A percentile compares a stretch with the other conserved stretches of the same genome.
Evolutionary conservation across 1,140 invertebrate species (phyloP).

Genomic region (Eupristina koningsbergeri): DNA sequence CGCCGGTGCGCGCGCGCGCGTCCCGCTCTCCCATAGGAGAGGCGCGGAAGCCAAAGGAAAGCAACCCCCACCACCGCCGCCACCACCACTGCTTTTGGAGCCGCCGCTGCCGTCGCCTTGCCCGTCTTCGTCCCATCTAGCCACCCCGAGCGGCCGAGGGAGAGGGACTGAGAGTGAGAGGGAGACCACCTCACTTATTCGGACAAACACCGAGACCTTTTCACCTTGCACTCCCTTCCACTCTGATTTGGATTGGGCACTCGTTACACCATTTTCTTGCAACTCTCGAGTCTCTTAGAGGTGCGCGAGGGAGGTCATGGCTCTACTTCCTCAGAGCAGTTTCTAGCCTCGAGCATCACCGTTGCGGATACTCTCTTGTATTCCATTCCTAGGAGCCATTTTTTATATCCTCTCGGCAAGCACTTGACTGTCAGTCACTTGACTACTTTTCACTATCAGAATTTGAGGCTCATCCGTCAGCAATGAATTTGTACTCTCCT

Average conservation of each 20-base stretch:
- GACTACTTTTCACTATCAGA: too few relatives aligned
- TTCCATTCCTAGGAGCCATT: too few relatives aligned
- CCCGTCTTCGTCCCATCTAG: not conserved
- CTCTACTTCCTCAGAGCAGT: too few relatives aligned
- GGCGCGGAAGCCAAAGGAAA: conserved; percentile 17
- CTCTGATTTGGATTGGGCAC: too few relatives aligned
- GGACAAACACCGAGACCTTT: conserved; percentile 15
- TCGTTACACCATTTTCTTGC: not conserved
- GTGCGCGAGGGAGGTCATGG: too few relatives aligned
- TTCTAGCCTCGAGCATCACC: too few relatives aligned
- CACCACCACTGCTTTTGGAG: conserved; percentile 13
- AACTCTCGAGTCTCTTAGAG: not conserved
- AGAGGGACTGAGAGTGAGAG: too few relatives aligned
- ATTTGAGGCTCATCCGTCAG: too few relatives aligned
- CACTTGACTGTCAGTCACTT: too few relatives aligned
- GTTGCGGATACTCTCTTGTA: too few relatives aligned
- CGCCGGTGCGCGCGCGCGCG: not conserved
- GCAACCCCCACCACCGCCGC: conserved; percentile 38
- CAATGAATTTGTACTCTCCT: too few relatives aligned
- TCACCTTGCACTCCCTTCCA: not conserved
- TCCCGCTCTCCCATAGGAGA: not conserved
- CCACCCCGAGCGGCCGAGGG: not conserved
- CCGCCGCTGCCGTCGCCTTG: not conserved
- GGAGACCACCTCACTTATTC: conserved; percentile 26
- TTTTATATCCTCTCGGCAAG: too few relatives aligned